Evolutionary conservation across 2,113 vertebrate genomes (phyloP).

Genomic region (Siphamia tubifer): DNA sequence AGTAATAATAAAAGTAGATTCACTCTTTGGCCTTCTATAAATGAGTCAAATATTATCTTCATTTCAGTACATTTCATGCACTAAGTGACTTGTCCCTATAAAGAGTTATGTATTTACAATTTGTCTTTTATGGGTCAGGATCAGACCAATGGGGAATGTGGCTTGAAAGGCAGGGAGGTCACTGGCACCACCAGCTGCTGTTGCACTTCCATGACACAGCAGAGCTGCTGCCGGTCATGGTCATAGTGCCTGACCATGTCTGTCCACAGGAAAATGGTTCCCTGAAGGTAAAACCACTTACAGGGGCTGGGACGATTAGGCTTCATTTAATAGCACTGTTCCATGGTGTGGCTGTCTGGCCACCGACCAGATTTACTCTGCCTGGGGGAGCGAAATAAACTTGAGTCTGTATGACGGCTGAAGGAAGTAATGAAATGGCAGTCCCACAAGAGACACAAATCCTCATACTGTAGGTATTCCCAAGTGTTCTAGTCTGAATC

Average conservation of each 20-base stretch:
- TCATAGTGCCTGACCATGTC: conserved; percentile 33
- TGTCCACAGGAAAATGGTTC: conserved; percentile 34
- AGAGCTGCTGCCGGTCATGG: conserved; percentile 33
- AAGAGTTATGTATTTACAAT: conserved; percentile 52
- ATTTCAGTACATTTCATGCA: conserved; percentile 26
- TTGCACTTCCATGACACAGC: conserved; percentile 40
- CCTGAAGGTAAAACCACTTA: conserved; percentile 63
- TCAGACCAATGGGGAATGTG: conserved; percentile 29
- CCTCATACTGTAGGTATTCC: conserved; percentile 58
- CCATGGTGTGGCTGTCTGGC: conserved; percentile 23
- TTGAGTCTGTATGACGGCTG: conserved; percentile 51
- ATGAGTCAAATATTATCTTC: conserved; percentile 11
- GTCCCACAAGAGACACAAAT: conserved; percentile 61
- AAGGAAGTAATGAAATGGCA: conserved; percentile 62
- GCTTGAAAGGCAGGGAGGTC: conserved; percentile 29
- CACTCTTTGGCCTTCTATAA: not conserved
- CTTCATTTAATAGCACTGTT: conserved; percentile 54
- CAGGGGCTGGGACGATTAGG: conserved; percentile 45
- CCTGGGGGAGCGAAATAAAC: conserved; percentile 55
- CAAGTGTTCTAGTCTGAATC: conserved; percentile 42
- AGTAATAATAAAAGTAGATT: not conserved
- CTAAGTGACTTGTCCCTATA: conserved; percentile 43
- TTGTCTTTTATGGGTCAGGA: conserved; percentile 14
- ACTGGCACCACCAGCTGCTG: not conserved
- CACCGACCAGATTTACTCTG: conserved; percentile 39